phyloP scores from a whole-genome alignment of 2,113 vertebrate species.

The Jacana jacana region DNA sequence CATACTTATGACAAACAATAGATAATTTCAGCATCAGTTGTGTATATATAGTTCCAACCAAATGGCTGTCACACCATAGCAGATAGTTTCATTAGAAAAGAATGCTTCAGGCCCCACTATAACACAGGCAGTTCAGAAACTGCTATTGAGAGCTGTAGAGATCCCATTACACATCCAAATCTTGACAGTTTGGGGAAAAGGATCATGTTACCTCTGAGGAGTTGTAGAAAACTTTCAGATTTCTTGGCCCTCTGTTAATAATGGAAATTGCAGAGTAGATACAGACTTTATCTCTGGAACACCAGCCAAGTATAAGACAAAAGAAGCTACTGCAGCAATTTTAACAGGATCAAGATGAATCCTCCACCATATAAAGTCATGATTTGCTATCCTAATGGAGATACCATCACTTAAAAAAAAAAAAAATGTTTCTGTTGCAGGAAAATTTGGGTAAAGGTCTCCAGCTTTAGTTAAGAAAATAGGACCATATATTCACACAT shows the following conservation, averaged over 20 bases:
- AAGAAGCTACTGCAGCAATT: not conserved
- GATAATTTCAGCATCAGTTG: conserved; percentile 10
- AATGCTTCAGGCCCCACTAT: not conserved
- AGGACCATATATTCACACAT: not conserved
- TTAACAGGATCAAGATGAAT: not conserved
- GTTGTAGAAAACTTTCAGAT: not conserved
- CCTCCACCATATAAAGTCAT: not conserved
- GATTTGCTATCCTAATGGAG: not conserved
- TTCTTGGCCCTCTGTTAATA: not conserved
- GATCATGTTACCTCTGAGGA: not conserved
- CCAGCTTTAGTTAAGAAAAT: not conserved
- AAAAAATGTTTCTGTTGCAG: not conserved
- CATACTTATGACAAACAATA: not conserved
- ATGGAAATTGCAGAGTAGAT: not conserved
- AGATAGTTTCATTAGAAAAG: not conserved
- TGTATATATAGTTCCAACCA: not conserved
- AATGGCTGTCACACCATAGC: not conserved
- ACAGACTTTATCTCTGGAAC: not conserved
- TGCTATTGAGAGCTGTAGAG: not conserved
- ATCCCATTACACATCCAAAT: not conserved
- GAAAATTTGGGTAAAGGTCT: not conserved
- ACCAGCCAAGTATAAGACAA: not conserved
- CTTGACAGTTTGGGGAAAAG: not conserved
- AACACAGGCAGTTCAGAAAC: not conserved
- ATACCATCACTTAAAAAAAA: not conserved